Conservation (phyloP, 2,113 vertebrate genomes). For the Hippocampus mohnikei region DNA sequence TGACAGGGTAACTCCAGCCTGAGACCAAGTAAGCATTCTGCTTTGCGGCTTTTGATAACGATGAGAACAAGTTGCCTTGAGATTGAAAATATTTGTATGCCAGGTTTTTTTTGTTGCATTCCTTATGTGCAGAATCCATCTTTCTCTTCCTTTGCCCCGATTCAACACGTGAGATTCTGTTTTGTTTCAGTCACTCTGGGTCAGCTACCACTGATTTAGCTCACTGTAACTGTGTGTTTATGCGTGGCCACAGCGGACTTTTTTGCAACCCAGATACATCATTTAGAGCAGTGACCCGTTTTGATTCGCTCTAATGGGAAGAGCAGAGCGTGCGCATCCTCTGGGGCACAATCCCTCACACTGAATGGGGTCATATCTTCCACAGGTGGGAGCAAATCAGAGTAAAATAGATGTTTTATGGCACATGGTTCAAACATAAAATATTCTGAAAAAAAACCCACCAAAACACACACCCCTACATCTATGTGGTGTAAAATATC, state of each 20-base stretch:
- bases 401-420: neutral
- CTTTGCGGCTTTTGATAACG: neutral
- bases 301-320: constrained; percentile 33
- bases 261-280: constrained; percentile 21
- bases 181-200: neutral
- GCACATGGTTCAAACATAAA: neutral
- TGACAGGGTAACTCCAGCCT: neutral
- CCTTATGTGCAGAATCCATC: neutral
- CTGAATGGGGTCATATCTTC: constrained; percentile 9
- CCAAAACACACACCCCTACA: neutral
- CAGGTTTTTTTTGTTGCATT: neutral
- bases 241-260: neutral
- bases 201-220: neutral
- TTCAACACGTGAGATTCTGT: neutral
- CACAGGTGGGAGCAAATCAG: neutral
- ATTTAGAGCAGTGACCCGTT: constrained; percentile 34
- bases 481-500: neutral
- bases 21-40: neutral
- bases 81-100: neutral
- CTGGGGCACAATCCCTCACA: constrained; percentile 11
- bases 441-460: neutral
- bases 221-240: constrained; percentile 6
- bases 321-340: constrained; percentile 11
- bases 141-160: neutral
- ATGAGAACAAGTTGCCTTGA: neutral